Percentiles rank a stretch among this genome's conserved stretches.
Evolutionary conservation across 2,113 vertebrate species (phyloP).

Genomic region (Todiramphus saurophagus): DNA sequence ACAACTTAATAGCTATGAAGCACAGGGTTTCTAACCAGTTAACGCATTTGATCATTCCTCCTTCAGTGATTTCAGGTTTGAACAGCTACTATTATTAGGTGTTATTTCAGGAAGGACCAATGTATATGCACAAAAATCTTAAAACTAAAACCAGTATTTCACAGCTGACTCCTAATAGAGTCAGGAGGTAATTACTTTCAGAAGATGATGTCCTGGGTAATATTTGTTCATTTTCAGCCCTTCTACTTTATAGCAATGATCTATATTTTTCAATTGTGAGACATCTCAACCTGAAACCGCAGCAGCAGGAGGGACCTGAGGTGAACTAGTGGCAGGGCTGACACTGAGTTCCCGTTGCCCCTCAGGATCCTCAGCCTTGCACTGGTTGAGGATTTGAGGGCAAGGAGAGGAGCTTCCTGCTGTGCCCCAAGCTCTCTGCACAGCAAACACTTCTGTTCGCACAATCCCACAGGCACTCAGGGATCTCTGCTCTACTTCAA

Average conservation of each 20-base stretch:
- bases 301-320: not conserved
- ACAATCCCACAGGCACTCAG: accelerated
- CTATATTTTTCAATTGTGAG: not conserved
- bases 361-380: accelerated
- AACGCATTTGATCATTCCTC: not conserved
- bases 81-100: not conserved
- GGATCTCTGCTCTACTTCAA: not conserved
- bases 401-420: accelerated
- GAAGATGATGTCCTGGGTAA: not conserved
- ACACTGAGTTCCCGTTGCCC: not conserved
- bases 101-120: not conserved
- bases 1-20: not conserved
- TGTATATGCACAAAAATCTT: not conserved
- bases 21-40: not conserved
- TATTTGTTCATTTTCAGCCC: not conserved
- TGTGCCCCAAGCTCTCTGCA: accelerated
- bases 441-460: not conserved
- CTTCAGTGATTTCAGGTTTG: not conserved
- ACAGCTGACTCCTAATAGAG: not conserved
- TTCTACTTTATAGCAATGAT: not conserved
- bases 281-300: accelerated
- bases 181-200: not conserved
- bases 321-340: accelerated
- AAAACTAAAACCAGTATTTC: not conserved
- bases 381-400: not conserved